Evolutionary conservation across 2,797 vertebrate species (phyloP), one percentile per base, ranked within the genome.

Genomic region (Chrysocyon brachyurus): DNA sequence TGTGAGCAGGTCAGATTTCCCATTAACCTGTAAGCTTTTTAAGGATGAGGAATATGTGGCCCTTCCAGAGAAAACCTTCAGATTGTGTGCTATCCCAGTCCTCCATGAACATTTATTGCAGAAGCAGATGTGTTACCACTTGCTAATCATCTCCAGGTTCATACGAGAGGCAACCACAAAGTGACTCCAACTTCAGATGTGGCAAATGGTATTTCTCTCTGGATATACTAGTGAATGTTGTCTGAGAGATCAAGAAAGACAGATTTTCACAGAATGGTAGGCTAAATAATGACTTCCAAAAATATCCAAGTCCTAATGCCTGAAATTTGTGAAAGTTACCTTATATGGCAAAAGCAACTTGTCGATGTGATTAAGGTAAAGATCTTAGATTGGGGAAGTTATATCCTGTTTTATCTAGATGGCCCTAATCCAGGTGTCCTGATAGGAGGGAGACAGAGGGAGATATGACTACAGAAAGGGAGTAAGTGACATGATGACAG

Each of bases 41-140:
- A 89, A 79, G n/a, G 68, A 86, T 64, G 73, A 87, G 22, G 12
- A 92, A 72, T 70, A 66, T 22, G 14, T 57, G 70, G 75, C 15
- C 10, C 33, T 89, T 75, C 22, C 36, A 16, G 12, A 94, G 28
- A 70, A 92, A 96, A 87, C 52, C n/a, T 75, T 87, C 31, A 56
- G 26, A 83, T 91, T 84, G 56, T 78, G 33, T 87, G 52, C 24
- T 79, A 26, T n/a, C 40, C 24, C 22, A 22, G 49, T 82, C 96
- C n/a, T 93, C 68, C 56, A 75, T 6, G 31, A 96, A 75, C 21
- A 73, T 73, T 75, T 87, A 66, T 28, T 75, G 28, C 49, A 96
- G 63, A 81, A 66, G n/a, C 64, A 73, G 26, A 59, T 70, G 16
- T 6, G 0, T 90, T 91, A 56, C 31, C 8, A 28, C 75, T 49